Evolutionary conservation across 2,113 vertebrate species (phyloP).

Genomic region (Dromiciops gliroides): DNA sequence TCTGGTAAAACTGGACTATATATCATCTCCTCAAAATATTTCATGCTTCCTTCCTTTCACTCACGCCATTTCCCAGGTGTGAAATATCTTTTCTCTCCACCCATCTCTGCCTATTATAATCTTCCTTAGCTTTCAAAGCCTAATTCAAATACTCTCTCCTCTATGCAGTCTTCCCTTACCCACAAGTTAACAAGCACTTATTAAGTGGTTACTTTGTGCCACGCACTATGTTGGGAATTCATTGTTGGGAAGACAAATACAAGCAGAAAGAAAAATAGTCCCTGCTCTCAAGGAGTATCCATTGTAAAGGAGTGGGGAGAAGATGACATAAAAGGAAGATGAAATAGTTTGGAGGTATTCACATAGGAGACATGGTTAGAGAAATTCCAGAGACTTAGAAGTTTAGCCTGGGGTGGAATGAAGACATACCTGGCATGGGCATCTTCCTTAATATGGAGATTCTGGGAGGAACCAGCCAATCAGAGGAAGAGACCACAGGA

Average conservation of each 20-base stretch:
- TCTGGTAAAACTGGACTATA: not conserved
- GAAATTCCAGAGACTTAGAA: not conserved
- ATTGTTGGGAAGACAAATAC: not conserved
- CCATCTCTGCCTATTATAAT: not conserved
- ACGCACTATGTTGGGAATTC: not conserved
- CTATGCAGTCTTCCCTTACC: not conserved
- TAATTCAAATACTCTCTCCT: not conserved
- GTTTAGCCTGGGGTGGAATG: not conserved
- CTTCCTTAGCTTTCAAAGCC: not conserved
- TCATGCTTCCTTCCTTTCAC: not conserved
- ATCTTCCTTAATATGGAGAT: not conserved
- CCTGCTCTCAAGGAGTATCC: not conserved
- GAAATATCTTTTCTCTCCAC: not conserved
- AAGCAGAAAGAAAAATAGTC: not conserved
- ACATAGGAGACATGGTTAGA: not conserved
- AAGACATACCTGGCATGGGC: not conserved
- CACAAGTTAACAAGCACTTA: not conserved
- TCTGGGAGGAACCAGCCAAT: not conserved
- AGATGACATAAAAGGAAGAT: not conserved
- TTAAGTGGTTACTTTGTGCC: not conserved
- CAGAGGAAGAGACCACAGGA: not conserved
- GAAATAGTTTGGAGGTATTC: not conserved
- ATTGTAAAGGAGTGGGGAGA: not conserved
- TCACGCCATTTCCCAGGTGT: not conserved
- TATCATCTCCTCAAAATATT: not conserved